phyloP scores from a whole-genome alignment of 2,797 vertebrate genomes.

The Catamblyrhynchus diadema region DNA sequence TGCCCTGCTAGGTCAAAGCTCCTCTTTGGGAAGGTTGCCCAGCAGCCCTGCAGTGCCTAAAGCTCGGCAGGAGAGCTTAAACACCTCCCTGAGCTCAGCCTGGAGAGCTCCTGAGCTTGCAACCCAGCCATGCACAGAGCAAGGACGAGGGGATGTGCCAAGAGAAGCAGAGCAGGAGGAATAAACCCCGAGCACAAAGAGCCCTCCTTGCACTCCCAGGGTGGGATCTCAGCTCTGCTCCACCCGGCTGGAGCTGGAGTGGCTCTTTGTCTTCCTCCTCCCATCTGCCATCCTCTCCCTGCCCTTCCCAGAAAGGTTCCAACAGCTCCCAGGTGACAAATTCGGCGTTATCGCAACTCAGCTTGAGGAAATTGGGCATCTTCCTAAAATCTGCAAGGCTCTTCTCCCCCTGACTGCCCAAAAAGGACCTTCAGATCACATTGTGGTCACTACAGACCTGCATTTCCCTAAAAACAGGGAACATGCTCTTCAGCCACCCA shows the following conservation, averaged over 20 bases:
- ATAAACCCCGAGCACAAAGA: background rate
- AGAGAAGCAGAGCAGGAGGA: background rate
- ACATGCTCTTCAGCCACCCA: background rate
- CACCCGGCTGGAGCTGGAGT: background rate
- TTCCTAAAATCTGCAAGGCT: too few species aligned
- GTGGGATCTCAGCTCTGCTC: background rate
- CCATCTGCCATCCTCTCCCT: background rate
- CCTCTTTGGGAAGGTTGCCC: conserved; percentile 37
- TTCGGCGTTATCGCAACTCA: background rate
- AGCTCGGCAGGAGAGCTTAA: background rate
- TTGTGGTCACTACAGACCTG: accelerated
- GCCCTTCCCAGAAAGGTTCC: background rate
- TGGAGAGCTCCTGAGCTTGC: background rate
- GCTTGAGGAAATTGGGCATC: background rate
- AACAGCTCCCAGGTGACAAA: background rate
- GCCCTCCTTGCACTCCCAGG: background rate
- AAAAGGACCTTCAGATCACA: background rate
- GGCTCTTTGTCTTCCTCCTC: background rate
- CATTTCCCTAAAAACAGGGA: background rate
- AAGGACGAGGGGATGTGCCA: background rate
- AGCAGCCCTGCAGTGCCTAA: background rate
- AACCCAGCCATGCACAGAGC: background rate
- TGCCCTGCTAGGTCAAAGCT: conserved; percentile 11
- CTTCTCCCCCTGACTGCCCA: too few species aligned
- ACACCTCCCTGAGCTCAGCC: background rate